These are phyloP conservation scores for Numida meleagris DNA, from an alignment of 2,113 vertebrate genomes.

Conservation along the genomic window DNA sequence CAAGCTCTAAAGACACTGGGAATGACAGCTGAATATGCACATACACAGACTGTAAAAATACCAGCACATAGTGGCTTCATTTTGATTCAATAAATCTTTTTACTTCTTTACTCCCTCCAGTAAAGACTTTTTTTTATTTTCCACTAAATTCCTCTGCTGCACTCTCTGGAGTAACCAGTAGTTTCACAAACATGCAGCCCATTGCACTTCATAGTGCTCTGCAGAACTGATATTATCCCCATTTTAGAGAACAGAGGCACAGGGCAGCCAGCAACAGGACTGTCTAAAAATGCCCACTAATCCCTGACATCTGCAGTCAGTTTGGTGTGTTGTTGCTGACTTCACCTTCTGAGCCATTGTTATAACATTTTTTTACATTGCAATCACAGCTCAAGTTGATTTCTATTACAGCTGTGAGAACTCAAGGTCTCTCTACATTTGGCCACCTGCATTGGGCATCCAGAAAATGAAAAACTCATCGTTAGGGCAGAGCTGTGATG, in stretches of 20 bases:
- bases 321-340: background rate
- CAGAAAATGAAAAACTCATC: background rate
- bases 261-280: background rate
- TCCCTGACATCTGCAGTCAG: background rate
- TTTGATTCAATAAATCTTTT: background rate
- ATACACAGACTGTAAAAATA: background rate
- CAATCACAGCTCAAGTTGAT: background rate
- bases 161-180: background rate
- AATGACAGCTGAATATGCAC: background rate
- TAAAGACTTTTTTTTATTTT: background rate
- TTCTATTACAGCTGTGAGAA: background rate
- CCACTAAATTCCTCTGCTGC: background rate
- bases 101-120: background rate
- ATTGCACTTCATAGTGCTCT: background rate
- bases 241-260: background rate
- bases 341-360: background rate
- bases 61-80: rapidly evolving
- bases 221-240: background rate
- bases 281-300: background rate
- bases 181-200: background rate
- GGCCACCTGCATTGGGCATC: background rate
- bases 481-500: background rate
- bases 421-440: background rate
- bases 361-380: background rate
- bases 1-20: background rate